These are phyloP conservation scores for Heliconius congener DNA, from an alignment of 1,140 invertebrate species.

Conservation along the genomic window DNA sequence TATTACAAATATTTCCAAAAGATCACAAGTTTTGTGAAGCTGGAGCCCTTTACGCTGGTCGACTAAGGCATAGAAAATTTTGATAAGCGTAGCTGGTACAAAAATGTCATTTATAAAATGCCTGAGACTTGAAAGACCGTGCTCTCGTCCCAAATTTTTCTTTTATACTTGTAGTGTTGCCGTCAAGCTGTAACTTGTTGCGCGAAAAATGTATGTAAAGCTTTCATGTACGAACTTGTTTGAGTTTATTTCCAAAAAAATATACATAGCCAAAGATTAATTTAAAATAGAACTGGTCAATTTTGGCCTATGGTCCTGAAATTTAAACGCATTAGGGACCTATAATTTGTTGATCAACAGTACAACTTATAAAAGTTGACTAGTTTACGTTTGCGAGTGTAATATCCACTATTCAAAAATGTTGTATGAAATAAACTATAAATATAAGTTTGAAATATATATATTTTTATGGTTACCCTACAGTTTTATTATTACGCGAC, in stretches of 20 bases:
- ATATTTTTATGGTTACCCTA: too few species aligned
- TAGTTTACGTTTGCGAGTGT: too few species aligned
- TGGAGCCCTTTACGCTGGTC: neutral
- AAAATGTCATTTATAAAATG: neutral
- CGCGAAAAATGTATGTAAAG: neutral
- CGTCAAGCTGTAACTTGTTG: neutral
- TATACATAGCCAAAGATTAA: neutral
- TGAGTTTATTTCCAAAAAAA: neutral
- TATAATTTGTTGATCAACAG: too few species aligned
- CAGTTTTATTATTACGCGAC: too few species aligned
- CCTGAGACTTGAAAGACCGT: neutral
- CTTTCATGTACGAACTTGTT: neutral
- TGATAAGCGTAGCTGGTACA: neutral
- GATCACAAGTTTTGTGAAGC: too few species aligned
- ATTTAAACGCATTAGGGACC: too few species aligned
- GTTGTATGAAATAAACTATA: too few species aligned
- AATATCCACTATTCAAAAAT: too few species aligned
- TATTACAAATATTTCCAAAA: neutral
- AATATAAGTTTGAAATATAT: too few species aligned
- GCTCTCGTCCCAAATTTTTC: slow-evolving; percentile 3
- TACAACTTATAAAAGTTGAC: too few species aligned
- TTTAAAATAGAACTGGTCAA: too few species aligned
- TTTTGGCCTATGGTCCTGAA: too few species aligned
- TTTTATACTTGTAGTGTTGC: slow-evolving; percentile 8
- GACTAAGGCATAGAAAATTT: slow-evolving; percentile 1